Percentiles rank a stretch among this genome's conserved stretches.
phyloP scores from a whole-genome alignment of 2,888 invertebrate genomes.

The Caenorhabditis plicata region DNA sequence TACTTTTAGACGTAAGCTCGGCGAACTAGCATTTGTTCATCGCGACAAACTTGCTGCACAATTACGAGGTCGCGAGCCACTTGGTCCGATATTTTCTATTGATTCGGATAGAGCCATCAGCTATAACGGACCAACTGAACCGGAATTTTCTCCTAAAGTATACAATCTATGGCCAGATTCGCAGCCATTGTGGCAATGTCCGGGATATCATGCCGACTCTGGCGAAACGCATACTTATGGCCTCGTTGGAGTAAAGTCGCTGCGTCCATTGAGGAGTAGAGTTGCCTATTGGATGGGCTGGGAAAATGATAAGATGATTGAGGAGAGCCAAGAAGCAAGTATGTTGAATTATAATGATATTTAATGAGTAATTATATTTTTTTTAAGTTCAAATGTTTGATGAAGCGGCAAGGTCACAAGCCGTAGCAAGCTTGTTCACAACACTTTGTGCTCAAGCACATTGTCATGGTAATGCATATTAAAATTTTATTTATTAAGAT shows the following conservation, averaged over 20 bases:
- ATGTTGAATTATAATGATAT: slow-evolving; percentile 9
- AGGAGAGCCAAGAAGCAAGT: slow-evolving; percentile 31
- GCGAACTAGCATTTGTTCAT: slow-evolving; percentile 61
- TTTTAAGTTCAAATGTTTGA: slow-evolving; percentile 29
- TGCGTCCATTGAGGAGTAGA: slow-evolving; percentile 37
- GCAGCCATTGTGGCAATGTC: slow-evolving; percentile 62
- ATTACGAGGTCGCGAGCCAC: slow-evolving; percentile 40
- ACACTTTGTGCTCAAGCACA: slow-evolving; percentile 64
- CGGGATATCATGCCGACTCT: slow-evolving; percentile 60
- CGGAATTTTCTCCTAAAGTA: slow-evolving; percentile 46
- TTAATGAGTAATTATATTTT: neutral
- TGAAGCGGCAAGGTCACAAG: slow-evolving; percentile 43
- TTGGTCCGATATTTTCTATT: slow-evolving; percentile 22
- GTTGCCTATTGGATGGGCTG: slow-evolving; percentile 46
- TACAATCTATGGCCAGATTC: slow-evolving; percentile 59
- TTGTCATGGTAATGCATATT: slow-evolving; percentile 41
- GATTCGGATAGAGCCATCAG: slow-evolving; percentile 25
- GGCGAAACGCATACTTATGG: slow-evolving; percentile 53
- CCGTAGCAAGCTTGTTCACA: slow-evolving; percentile 58
- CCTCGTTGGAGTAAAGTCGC: slow-evolving; percentile 52
- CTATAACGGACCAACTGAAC: slow-evolving; percentile 2
- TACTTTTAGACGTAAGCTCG: slow-evolving; percentile 56
- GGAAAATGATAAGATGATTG: slow-evolving; percentile 7
- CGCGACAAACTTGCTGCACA: slow-evolving; percentile 55
- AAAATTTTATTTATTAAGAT: neutral